phyloP scores from a whole-genome alignment of 2,888 invertebrate genomes.

The Hoplodrina blanda region DNA sequence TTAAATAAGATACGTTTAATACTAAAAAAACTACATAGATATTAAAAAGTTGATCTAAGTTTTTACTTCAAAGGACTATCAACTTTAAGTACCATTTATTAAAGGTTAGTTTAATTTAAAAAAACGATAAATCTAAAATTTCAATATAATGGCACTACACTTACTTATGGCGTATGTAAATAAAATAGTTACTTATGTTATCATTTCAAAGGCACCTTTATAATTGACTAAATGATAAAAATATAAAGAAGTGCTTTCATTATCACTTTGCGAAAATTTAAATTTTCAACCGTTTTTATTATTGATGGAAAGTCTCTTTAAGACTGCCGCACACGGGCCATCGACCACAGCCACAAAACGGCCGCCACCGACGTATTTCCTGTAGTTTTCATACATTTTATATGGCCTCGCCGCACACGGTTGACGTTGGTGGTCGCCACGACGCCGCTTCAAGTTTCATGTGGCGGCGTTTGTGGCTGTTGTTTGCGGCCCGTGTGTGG shows the following conservation, averaged over 20 bases:
- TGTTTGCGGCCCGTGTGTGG: too few relatives aligned
- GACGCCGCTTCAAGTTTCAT: too few relatives aligned
- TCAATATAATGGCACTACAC: conserved; percentile 48
- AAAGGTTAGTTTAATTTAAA: neutral
- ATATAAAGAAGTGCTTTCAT: neutral
- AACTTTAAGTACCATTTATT: too few relatives aligned
- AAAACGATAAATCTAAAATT: neutral
- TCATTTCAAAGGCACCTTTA: conserved; percentile 22
- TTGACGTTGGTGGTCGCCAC: too few relatives aligned
- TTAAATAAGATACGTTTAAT: neutral
- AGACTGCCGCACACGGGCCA: too few relatives aligned
- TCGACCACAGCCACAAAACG: too few relatives aligned
- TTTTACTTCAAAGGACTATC: too few relatives aligned
- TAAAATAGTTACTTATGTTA: conserved; percentile 1
- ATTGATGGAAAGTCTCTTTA: neutral
- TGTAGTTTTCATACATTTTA: too few relatives aligned
- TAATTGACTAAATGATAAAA: conserved; percentile 22
- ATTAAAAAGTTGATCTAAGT: too few relatives aligned
- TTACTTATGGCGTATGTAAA: conserved; percentile 34
- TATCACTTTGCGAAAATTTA: neutral
- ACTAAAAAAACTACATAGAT: neutral
- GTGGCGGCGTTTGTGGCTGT: too few relatives aligned
- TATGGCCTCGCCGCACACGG: too few relatives aligned
- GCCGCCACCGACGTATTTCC: too few relatives aligned
- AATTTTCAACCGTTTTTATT: neutral